Conservation (phyloP, 2,113 vertebrate species). For the Pardalotus punctatus region DNA sequence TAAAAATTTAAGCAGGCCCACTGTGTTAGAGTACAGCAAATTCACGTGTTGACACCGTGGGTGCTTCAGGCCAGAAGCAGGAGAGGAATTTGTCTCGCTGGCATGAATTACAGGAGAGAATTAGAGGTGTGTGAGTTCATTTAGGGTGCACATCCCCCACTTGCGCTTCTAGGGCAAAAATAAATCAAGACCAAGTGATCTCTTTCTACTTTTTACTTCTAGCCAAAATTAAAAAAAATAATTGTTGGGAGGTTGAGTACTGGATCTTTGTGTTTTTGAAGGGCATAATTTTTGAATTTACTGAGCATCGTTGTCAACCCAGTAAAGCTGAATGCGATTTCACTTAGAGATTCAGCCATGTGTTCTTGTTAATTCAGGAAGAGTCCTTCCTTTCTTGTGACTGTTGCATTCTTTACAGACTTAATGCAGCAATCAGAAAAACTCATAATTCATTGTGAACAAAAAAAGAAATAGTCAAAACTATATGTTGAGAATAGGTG, state of each 20-base stretch:
- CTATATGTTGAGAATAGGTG: background rate
- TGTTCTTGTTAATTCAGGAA: background rate
- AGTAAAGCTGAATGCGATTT: background rate
- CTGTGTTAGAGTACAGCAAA: background rate
- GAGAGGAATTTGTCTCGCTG: background rate
- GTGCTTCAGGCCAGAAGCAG: background rate
- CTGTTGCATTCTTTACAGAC: background rate
- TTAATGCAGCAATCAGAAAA: background rate
- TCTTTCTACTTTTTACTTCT: background rate
- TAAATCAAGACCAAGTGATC: background rate
- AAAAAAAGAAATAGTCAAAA: background rate
- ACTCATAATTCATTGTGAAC: background rate
- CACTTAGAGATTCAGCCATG: background rate
- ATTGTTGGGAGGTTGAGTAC: background rate
- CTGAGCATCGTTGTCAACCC: background rate
- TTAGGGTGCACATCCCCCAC: background rate
- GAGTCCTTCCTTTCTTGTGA: background rate
- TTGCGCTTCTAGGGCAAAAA: background rate
- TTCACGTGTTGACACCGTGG: rapidly evolving
- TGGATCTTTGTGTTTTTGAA: background rate
- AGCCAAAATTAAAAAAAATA: background rate
- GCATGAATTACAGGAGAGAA: background rate
- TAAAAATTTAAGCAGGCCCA: background rate
- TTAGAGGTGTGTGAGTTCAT: background rate
- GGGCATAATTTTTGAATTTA: background rate